Base-by-base conservation (phyloP, 1,140 invertebrate genomes). In the Grapholita molesta region DNA sequence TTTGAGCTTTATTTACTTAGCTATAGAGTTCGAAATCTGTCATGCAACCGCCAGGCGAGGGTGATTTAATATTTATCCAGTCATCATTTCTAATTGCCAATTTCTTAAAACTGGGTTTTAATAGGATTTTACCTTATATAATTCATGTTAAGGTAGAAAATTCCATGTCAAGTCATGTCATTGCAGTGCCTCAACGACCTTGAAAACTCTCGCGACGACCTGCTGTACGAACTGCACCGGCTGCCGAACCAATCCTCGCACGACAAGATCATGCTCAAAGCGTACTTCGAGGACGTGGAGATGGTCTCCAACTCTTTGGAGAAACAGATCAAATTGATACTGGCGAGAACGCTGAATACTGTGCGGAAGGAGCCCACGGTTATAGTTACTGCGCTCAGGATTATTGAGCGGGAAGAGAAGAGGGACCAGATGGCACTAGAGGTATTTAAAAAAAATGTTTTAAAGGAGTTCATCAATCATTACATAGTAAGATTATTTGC, bases 371-470 rank as follows among this genome's bases (percentile, higher is more conserved):
- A 99, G 86, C 99, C 99, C 0, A 98, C 97, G 0, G 95, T 99
- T 4, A 98, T 99, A 80, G 99, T 99, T 0, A 99, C 98, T 0
- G 98, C 97, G 0, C 87, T 99, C 3, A 93, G 99, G 72, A 99
- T 99, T 66, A 98, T 99, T 77, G 98, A 99, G 90, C 93, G 99
- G 71, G 99, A 99, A 92, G 98, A 99, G 83, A 98, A 97, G 88
- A 94, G 96, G 18, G 97, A 98, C 92, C 94, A 95, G 76, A 95
- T 96, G 90, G 96, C 97, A 0, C 75, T 96, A 55, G 94, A 95
- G 90, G 93, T n/a, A n/a, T n/a, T n/a, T n/a, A n/a, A n/a, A n/a
- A n/a, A n/a, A n/a, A n/a, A n/a, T n/a, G n/a, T n/a, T n/a, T n/a
- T n/a, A n/a, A n/a, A n/a, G n/a, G n/a, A n/a, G n/a, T n/a, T n/a